phyloP scores from a whole-genome alignment of 2,797 vertebrate genomes.

The Eulemur mongoz region DNA sequence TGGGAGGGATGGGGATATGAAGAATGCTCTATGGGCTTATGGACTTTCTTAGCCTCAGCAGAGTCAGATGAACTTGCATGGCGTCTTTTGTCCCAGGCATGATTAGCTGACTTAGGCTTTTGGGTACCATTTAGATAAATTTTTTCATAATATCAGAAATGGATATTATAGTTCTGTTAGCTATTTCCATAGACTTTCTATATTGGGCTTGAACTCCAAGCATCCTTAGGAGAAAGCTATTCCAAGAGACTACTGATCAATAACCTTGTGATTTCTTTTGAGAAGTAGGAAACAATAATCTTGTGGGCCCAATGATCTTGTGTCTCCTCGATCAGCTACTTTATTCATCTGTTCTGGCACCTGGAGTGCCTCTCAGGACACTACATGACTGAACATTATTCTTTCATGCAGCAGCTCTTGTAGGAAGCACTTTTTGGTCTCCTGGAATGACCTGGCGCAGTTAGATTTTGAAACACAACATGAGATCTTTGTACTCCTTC shows the following conservation, averaged over 20 bases:
- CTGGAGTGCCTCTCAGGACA: neutral
- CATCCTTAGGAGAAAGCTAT: neutral
- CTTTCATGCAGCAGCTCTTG: neutral
- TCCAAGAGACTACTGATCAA: neutral
- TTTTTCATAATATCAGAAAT: neutral
- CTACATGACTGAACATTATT: neutral
- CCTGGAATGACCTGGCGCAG: neutral
- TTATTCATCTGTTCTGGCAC: neutral
- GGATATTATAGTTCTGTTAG: neutral
- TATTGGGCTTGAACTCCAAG: neutral
- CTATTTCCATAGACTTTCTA: neutral
- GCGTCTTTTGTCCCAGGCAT: neutral
- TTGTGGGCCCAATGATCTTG: too few species aligned
- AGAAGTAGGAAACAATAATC: neutral
- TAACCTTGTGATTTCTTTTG: neutral
- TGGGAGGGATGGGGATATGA: neutral
- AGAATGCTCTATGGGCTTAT: neutral
- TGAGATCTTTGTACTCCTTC: neutral
- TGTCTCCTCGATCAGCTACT: neutral
- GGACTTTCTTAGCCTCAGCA: neutral
- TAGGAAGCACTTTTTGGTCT: neutral
- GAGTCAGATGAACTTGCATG: neutral
- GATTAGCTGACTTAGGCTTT: neutral
- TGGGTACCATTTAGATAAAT: neutral
- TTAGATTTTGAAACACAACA: slow-evolving; percentile 12